Evolutionary conservation across 2,113 vertebrate species (phyloP), one percentile per base, ranked within the genome.

Genomic region (Prunella himalayana): DNA sequence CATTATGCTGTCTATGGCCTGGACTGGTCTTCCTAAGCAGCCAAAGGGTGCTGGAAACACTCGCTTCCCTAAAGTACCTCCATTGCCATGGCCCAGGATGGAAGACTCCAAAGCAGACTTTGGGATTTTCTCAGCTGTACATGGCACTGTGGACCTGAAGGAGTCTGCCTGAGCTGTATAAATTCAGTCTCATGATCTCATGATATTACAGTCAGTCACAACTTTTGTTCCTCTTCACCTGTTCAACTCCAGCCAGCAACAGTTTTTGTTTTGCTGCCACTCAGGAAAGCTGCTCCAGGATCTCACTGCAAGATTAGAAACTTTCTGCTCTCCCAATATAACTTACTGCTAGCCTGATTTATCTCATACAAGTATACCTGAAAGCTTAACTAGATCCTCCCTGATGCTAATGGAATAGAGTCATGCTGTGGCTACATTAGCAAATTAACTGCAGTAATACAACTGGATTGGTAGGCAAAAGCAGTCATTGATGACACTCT

Each of bases 31-130:
- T 37, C 57, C 53, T 7, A 12, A 41, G 51, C 33, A 68, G 69
- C 7, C 0, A 0, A 54, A 81, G 16, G 7, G 10, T 41, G 37
- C 4, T 72, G 35, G 28, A 7, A 35, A 4, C 20, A 37, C 16
- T 51, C 20, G 0, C 25, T 71, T 71, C 28, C 39, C 9, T n/a
- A 10, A 60, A 50, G 47, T 25, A 75, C 13, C 39, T 41, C 53
- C 35, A 9, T 24, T 53, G 57, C 28, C n/a, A 23, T 23, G 44
- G 65, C 10, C 31, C 37, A 27, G 15, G 37, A 25, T 23, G 15
- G 66, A 79, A 57, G 45, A 49, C 27, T 72, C 35, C n/a, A 22
- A 72, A 65, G n/a, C 3, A 7, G 49, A 54, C 30, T 21, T 28
- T 25, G 30, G 31, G 60, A 44, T 54, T 75, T 89, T 68, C 61